Base-by-base conservation (phyloP, 2,888 invertebrate genomes). In the Diadromus collaris region DNA sequence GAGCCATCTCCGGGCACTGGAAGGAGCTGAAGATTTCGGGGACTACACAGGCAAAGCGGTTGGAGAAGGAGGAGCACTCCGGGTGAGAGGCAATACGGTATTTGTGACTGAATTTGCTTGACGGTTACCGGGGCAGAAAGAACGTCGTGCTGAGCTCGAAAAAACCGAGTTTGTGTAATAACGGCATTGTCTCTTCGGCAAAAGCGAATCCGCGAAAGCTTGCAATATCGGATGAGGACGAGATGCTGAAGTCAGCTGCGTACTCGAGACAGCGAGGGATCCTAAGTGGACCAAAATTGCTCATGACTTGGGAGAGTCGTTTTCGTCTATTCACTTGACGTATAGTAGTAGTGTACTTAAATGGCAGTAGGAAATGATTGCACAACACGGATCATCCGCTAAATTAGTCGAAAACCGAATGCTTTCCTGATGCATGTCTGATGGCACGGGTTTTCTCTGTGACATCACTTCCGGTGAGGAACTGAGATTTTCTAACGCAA, bases 101-200 rank as follows among this genome's bases (percentile, higher is more conserved):
- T 61, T 29, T 34, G 19, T 58, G 32, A 54, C 13, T 32, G 63
- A 44, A 44, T 24, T 58, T 64, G 68, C 38, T 76, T 68, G 61
- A 38, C 65, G 29, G 29, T 38, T 38, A 58, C 21, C 51, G 19
- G 56, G 34, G 19, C 16, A 19, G 19, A 77, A 71, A 71, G 16
- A 72, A 70, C 38, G 56, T 61, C 58, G 27, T 60, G 44, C 69
- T 41, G 48, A n/a, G 69, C 32, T 48, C 34, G 29, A 48, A 44
- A 16, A 44, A 56, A 19, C 56, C 38, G 63, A 29, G 58, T 63
- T 24, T n/a, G 82, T 64, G 65, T 80, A 82, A 84, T 84, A 78
- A 79, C 65, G 70, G 80, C 61, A 84, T 84, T 85, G 80, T 85
- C 64, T 60, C 61, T 27, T 38, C 1, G 38, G 34, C 56, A 78